These are phyloP conservation scores for Ormyrus rosae DNA, from an alignment of 2,888 invertebrate genomes.

Conservation along the genomic window DNA sequence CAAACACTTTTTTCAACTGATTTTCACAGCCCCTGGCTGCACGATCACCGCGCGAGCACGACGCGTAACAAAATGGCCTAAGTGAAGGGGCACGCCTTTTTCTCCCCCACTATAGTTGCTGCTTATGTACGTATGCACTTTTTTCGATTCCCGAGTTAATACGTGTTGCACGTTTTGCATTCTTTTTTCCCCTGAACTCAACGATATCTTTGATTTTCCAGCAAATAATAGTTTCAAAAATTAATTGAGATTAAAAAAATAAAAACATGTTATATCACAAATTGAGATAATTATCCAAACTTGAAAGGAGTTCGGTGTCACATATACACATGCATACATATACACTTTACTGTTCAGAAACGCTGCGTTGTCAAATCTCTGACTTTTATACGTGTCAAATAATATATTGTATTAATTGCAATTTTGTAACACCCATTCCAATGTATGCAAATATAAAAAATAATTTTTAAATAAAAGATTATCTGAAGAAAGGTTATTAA, in stretches of 20 bases:
- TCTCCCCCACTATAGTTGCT: background rate
- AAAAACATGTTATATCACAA: background rate
- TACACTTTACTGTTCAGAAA: constrained; percentile 23
- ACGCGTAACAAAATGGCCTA: constrained; percentile 70
- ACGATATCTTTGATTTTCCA: background rate
- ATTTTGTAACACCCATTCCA: too few species aligned
- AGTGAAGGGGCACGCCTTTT: constrained; percentile 69
- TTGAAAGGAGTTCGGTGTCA: background rate
- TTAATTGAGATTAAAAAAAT: too few species aligned
- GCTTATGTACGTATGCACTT: background rate
- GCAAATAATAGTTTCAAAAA: background rate
- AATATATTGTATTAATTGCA: background rate
- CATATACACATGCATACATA: constrained; percentile 1
- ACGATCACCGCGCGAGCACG: constrained; percentile 65
- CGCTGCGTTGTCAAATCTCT: constrained; percentile 30
- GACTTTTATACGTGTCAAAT: background rate
- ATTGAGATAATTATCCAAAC: constrained; percentile 27
- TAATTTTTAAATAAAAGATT: too few species aligned
- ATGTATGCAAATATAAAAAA: too few species aligned
- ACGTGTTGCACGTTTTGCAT: background rate
- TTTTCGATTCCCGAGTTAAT: constrained; percentile 16
- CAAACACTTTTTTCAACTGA: background rate
- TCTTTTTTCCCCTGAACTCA: background rate
- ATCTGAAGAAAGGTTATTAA: too few species aligned
- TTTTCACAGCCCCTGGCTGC: constrained; percentile 64